Evolutionary conservation across 2,797 vertebrate species (phyloP).

Genomic region (Periparus ater): DNA sequence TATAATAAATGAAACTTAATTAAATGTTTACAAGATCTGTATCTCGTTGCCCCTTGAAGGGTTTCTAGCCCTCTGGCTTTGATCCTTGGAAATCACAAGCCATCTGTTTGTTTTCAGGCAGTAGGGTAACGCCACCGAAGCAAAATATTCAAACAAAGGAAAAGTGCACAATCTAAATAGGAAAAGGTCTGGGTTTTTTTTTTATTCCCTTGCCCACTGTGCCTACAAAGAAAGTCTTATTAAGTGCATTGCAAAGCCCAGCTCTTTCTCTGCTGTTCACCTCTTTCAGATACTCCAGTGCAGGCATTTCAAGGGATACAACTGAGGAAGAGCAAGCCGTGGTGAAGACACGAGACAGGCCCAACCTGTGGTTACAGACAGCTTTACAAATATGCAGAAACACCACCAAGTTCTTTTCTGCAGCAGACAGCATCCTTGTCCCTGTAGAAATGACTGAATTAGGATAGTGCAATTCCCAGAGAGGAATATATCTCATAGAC

Average conservation of each 20-base stretch:
- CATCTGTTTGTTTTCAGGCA: neutral
- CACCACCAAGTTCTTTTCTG: neutral
- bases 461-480: no score
- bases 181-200: neutral
- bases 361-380: neutral
- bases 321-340: fast-evolving
- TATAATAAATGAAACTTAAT: neutral
- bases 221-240: neutral
- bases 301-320: neutral
- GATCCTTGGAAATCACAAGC: neutral
- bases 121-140: no score
- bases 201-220: neutral
- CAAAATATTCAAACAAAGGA: neutral
- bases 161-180: neutral
- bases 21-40: neutral
- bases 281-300: neutral
- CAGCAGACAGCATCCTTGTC: neutral
- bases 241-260: neutral
- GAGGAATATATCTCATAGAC: neutral
- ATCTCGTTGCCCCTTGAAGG: neutral
- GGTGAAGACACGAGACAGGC: neutral
- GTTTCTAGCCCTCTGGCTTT: neutral
- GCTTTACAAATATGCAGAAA: neutral
- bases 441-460: neutral
- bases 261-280: neutral